Conservation (phyloP, 2,113 vertebrate species). For the Chlorodrepanis virens region DNA sequence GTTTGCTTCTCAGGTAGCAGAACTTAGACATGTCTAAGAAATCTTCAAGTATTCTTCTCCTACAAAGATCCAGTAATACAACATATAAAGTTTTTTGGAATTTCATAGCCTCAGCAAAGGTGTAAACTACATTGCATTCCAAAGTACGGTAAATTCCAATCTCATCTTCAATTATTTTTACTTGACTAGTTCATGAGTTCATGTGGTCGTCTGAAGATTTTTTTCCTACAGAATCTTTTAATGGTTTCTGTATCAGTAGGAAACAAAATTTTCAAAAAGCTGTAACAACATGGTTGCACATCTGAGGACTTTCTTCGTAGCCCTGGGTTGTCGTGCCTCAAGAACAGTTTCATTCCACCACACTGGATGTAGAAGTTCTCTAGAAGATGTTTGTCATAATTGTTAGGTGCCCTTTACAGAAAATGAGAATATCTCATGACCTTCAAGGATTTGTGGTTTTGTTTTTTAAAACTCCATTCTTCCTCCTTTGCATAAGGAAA, state of each 20-base stretch:
- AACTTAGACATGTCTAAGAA: not conserved
- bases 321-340: not conserved
- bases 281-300: rapidly evolving
- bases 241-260: not conserved
- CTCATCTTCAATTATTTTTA: not conserved
- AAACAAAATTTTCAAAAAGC: not conserved
- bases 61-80: not conserved
- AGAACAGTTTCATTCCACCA: not conserved
- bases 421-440: not conserved
- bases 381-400: not conserved
- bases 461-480: not conserved
- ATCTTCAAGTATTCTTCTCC: not conserved
- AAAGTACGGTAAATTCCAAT: not conserved
- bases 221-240: not conserved
- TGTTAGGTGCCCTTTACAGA: not conserved
- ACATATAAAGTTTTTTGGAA: not conserved
- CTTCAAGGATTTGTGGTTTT: not conserved
- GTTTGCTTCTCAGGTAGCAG: not conserved
- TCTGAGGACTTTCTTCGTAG: not conserved
- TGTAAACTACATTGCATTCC: not conserved
- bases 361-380: not conserved
- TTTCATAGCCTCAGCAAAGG: not conserved
- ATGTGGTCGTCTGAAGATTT: not conserved
- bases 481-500: not conserved
- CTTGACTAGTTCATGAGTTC: not conserved